Percentiles rank a stretch among this genome's conserved stretches.
phyloP scores from a whole-genome alignment of 2,797 vertebrate species.

The Novumbra hubbsi region DNA sequence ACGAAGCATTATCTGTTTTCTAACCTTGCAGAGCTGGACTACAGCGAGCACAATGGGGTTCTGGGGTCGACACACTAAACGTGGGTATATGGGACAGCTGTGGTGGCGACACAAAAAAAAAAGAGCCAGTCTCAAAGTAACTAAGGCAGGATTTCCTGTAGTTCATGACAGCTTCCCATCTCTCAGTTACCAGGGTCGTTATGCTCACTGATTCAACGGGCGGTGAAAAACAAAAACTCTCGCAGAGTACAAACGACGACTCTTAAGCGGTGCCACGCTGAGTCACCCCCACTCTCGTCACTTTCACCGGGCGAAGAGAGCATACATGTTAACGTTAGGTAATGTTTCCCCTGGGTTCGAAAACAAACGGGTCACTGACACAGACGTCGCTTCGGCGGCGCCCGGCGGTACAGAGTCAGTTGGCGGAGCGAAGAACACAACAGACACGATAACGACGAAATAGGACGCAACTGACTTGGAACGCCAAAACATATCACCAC shows the following conservation, averaged over 20 bases:
- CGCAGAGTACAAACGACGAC: constrained; percentile 19
- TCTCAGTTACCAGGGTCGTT: constrained; percentile 3
- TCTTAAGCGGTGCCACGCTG: constrained; percentile 32
- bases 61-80: background rate
- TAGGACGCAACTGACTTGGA: background rate
- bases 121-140: background rate
- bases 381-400: constrained; percentile 3
- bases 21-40: background rate
- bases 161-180: background rate
- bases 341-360: constrained; percentile 24
- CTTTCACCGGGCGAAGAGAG: background rate
- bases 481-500: background rate
- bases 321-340: background rate
- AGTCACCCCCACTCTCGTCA: background rate
- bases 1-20: constrained; percentile 10
- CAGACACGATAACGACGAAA: background rate
- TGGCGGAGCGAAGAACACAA: background rate
- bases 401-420: background rate
- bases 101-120: background rate
- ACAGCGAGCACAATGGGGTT: background rate
- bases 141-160: background rate
- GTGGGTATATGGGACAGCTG: background rate
- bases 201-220: background rate
- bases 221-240: constrained; percentile 14
- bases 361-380: constrained; percentile 21